Conservation (phyloP, 2,797 vertebrate species). For the Ptychobarbus kaznakovi region DNA sequence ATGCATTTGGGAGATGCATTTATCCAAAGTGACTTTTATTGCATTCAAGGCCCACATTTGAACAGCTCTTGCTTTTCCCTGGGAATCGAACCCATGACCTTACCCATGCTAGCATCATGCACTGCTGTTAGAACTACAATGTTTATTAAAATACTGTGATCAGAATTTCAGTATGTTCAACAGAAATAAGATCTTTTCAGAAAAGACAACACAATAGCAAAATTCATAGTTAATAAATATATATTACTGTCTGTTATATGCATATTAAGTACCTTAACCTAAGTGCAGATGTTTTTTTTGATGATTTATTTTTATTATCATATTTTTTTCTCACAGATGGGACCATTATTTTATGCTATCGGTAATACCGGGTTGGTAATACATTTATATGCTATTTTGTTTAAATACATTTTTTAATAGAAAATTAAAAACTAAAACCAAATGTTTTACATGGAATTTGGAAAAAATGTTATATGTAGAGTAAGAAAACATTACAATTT, state of each 20-base stretch:
- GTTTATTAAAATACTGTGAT: not conserved
- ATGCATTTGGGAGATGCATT: not conserved
- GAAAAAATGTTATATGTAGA: too few relatives aligned
- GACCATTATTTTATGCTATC: too few relatives aligned
- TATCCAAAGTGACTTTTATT: not conserved
- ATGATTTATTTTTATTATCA: too few relatives aligned
- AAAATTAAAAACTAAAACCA: not conserved
- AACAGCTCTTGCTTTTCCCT: not conserved
- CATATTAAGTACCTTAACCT: not conserved
- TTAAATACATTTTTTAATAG: not conserved
- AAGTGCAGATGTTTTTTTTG: not conserved
- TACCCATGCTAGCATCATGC: not conserved
- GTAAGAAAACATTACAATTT: not conserved
- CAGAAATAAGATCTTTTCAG: not conserved
- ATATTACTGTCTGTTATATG: not conserved
- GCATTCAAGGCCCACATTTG: not conserved
- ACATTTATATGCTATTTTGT: not conserved
- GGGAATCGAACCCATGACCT: not conserved
- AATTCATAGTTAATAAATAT: not conserved
- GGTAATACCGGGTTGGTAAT: too few relatives aligned
- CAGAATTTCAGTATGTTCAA: not conserved
- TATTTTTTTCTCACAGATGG: too few relatives aligned
- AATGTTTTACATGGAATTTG: not conserved
- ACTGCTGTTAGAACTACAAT: not conserved
- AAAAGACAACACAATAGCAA: not conserved